Evolutionary conservation across 2,797 vertebrate genomes (phyloP), one percentile per base, ranked within the genome.

Genomic region (Squalus acanthias): DNA sequence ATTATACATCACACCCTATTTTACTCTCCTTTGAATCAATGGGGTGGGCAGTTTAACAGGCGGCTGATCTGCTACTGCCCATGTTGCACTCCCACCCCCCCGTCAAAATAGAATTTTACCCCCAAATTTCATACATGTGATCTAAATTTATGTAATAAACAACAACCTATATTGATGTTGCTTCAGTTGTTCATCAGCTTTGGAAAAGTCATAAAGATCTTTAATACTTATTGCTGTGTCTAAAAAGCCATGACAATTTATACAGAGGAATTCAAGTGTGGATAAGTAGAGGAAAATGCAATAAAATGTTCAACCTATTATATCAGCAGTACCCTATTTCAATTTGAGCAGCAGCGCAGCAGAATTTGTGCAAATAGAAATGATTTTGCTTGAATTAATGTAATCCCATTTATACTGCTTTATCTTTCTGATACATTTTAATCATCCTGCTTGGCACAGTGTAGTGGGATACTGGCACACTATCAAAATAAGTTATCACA

Each of bases 241-340:
- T 53, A 74, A 74, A 95, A 95, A 60, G 70, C 1, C 29, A 74
- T 17, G 70, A 33, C 46, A 95, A 95, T 74, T 95, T 76, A 72
- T 3, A 76, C 13, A 76, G 46, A 95, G 70, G 39, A n/a, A 46
- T 76, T 95, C 70, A 95, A 95, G 5, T 74, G 94, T 53, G 17
- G 33, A 76, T 95, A 33, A 95, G 20, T 95, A n/a, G 26, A 74
- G 33, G 46, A 95, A 95, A 95, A 95, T 92, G 89, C 89, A 65
- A n/a, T 60, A 95, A 74, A 76, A 72, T 72, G 39, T 70, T 50
- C 10, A 72, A 72, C 69, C 67, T n/a, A 95, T 95, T 74, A 95
- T 33, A 72, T 50, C 69, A 74, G 46, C 50, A 74, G 22, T 29
- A 57, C 39, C 46, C 94, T 33, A 50, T 95, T 63, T 76, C 94